Evolutionary conservation across 2,113 vertebrate genomes (phyloP), one percentile per base, ranked within the genome.

Genomic region (Clarias magur): DNA sequence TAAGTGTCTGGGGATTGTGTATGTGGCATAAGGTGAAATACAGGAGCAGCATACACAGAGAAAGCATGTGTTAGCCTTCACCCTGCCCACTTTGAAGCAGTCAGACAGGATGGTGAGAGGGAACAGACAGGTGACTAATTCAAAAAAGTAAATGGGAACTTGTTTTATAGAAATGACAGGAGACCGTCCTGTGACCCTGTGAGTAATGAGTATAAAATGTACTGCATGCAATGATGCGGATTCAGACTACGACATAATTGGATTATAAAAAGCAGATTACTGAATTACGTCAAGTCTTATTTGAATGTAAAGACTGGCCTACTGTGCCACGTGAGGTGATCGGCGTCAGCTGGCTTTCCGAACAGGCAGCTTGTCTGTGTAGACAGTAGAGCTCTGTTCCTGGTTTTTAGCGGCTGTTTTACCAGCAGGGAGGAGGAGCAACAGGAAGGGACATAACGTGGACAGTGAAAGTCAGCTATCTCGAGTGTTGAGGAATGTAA

Each of bases 401-500:
- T 34, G 89, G 84, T 88, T 88, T 85, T 67, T 91, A 81, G 78
- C 59, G 80, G 79, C 73, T 83, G 83, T 88, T 91, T 92, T 90
- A 92, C 83, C 79, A 80, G 85, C 81, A 75, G 13, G 48, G 48
- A 68, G 59, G 56, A 48, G 17, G 54, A 86, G 88, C 83, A 83
- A 83, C 80, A 17, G 63, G 87, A 62, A 60, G 57, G 85, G 90
- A 86, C 83, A 88, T 86, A 85, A 84, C 85, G 63, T 62, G 62
- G 89, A 85, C 75, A 91, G 89, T 93, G 83, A 92, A 93, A 92
- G 91, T 59, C 7, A 80, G 83, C 48, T 48, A 89, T 88, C 88
- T 91, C 85, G 89, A 87, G 86, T 86, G 57, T 85, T 85, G 87
- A 80, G 92, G 92, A 94, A 94, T 94, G 92, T 90, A 89, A 92